Evolutionary conservation across 2,113 vertebrate genomes (phyloP).

Genomic region (Festucalex cinctus): DNA sequence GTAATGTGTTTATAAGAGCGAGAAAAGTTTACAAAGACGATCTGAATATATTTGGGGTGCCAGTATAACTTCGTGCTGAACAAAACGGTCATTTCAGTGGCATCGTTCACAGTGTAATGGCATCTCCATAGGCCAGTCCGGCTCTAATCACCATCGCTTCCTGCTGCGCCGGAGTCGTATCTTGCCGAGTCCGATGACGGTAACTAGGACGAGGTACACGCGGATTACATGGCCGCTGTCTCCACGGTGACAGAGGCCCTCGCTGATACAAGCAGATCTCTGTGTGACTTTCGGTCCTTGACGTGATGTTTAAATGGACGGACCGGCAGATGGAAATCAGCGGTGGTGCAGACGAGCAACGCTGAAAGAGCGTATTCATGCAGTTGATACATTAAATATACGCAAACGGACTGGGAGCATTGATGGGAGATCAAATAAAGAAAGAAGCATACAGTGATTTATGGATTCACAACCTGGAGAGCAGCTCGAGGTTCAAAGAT

Average conservation of each 20-base stretch:
- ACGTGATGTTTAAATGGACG: conserved; percentile 24
- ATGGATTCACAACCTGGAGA: conserved; percentile 8
- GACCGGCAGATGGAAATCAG: conserved; percentile 34
- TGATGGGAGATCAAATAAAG: background rate
- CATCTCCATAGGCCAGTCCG: conserved; percentile 42
- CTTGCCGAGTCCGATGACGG: conserved; percentile 48
- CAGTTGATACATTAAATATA: conserved; percentile 1
- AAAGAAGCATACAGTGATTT: conserved; percentile 5
- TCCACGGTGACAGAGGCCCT: conserved; percentile 53
- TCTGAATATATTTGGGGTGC: background rate
- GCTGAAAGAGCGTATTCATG: background rate
- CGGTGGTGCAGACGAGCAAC: background rate
- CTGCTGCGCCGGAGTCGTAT: conserved; percentile 59
- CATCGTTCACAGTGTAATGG: conserved; percentile 46
- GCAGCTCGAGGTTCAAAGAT: background rate
- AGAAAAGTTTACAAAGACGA: background rate
- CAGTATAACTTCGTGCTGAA: background rate
- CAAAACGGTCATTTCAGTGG: conserved; percentile 22
- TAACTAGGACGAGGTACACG: conserved; percentile 59
- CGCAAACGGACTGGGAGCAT: background rate
- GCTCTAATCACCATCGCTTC: conserved; percentile 57
- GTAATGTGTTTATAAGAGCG: background rate
- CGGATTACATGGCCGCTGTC: conserved; percentile 53
- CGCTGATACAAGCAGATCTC: conserved; percentile 44
- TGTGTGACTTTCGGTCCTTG: conserved; percentile 43